Conservation (phyloP, 2,113 vertebrate genomes). For the Xenotilapia longispinis region DNA sequence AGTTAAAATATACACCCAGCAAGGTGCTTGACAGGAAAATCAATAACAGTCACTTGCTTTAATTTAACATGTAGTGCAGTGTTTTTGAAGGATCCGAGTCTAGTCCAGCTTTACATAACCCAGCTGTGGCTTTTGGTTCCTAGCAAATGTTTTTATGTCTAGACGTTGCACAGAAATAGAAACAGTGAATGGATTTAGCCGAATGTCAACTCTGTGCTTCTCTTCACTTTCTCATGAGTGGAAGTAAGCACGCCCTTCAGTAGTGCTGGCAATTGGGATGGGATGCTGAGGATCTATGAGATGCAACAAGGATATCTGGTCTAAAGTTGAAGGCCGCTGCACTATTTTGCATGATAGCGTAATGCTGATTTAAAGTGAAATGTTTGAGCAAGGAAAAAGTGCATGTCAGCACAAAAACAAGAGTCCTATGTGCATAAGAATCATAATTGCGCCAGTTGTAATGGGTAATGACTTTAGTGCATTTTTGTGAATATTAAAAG, state of each 20-base stretch:
- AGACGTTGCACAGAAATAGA: constrained; percentile 63
- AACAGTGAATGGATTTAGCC: constrained; percentile 35
- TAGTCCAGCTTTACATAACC: constrained; percentile 17
- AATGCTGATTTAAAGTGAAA: not conserved
- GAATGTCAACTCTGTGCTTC: constrained; percentile 17
- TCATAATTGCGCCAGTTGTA: not conserved
- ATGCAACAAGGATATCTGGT: constrained; percentile 4
- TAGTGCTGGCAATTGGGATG: not conserved
- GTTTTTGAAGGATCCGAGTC: not conserved
- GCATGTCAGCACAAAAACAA: not conserved
- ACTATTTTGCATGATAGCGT: not conserved
- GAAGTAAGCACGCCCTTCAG: not conserved
- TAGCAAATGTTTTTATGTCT: constrained; percentile 59
- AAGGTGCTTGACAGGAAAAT: constrained; percentile 48
- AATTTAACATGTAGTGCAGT: not conserved
- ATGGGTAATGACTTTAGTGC: not conserved
- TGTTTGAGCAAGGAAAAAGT: not conserved
- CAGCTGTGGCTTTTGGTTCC: constrained; percentile 41
- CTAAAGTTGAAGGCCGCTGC: not conserved
- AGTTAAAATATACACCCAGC: constrained; percentile 1
- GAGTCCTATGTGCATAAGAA: not conserved
- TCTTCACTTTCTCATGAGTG: constrained; percentile 49
- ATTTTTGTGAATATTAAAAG: not conserved
- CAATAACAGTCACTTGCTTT: constrained; percentile 4
- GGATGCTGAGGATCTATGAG: not conserved